Conservation (phyloP, 2,888 invertebrate genomes). For the Rugalucina vietnamica region DNA sequence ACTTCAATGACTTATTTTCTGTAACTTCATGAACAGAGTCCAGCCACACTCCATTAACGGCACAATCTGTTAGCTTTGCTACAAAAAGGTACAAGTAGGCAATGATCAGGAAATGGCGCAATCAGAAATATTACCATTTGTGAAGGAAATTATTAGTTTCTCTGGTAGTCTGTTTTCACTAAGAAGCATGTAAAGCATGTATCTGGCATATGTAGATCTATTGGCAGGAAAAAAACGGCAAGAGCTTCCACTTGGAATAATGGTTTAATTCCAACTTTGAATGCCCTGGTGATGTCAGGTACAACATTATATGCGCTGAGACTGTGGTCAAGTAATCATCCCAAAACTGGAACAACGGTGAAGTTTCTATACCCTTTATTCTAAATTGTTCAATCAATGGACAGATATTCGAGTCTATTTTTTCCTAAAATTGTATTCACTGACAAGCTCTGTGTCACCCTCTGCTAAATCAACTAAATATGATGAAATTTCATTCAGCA, state of each 20-base stretch:
- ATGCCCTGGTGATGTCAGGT: slow-evolving; percentile 7
- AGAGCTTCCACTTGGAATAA: slow-evolving; percentile 2
- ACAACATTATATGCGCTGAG: slow-evolving; percentile 20
- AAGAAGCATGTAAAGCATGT: slow-evolving; percentile 6
- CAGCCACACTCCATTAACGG: too few species aligned
- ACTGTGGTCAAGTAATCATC: slow-evolving; percentile 30
- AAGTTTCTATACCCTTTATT: slow-evolving; percentile 15
- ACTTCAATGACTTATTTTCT: too few species aligned
- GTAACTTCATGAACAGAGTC: too few species aligned
- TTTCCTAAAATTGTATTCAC: too few species aligned
- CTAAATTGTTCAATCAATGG: too few species aligned
- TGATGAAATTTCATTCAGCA: too few species aligned
- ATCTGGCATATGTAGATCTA: slow-evolving; percentile 16
- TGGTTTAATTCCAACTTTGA: neutral
- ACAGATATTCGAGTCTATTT: too few species aligned
- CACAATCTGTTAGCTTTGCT: too few species aligned
- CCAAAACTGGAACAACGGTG: slow-evolving; percentile 35
- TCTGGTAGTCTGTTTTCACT: neutral
- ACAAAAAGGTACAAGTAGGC: too few species aligned
- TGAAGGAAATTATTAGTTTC: neutral
- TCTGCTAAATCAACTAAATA: too few species aligned
- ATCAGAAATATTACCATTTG: neutral
- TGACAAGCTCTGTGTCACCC: too few species aligned
- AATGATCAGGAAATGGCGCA: too few species aligned
- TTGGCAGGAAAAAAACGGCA: slow-evolving; percentile 27